Conservation (phyloP, 2,797 vertebrate species). For the Phylloscopus collybita region DNA sequence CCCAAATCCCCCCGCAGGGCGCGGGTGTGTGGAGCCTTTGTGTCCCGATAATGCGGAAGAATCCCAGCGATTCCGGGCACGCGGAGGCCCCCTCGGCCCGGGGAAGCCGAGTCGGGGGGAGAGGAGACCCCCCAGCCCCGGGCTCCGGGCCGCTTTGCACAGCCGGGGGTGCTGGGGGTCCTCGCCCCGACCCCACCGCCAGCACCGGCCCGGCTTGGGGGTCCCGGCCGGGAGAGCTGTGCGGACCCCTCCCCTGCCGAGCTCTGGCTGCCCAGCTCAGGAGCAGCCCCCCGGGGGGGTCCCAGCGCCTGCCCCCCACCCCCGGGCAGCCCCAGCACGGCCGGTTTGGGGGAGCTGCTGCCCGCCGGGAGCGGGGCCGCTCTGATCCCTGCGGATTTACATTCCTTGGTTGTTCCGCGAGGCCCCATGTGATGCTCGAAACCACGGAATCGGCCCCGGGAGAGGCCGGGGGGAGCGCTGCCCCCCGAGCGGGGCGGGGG, state of each 20-base stretch:
- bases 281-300: neutral
- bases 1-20: neutral
- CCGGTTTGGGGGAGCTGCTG: neutral
- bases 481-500: too few species aligned
- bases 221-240: neutral
- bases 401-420: neutral
- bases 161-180: neutral
- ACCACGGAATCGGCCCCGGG: neutral
- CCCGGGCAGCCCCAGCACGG: neutral
- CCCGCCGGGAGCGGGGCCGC: neutral
- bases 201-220: neutral
- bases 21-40: neutral
- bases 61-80: slow-evolving; percentile 32
- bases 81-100: neutral
- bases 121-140: neutral
- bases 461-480: too few species aligned
- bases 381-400: neutral
- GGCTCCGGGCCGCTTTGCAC: fast-evolving
- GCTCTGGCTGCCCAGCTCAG: neutral
- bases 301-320: neutral
- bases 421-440: neutral
- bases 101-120: neutral
- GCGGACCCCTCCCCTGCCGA: neutral
- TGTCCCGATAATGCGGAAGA: neutral
- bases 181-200: neutral